Evolutionary conservation across 2,797 vertebrate species (phyloP).

Genomic region (Kryptolebias ocellatus): DNA sequence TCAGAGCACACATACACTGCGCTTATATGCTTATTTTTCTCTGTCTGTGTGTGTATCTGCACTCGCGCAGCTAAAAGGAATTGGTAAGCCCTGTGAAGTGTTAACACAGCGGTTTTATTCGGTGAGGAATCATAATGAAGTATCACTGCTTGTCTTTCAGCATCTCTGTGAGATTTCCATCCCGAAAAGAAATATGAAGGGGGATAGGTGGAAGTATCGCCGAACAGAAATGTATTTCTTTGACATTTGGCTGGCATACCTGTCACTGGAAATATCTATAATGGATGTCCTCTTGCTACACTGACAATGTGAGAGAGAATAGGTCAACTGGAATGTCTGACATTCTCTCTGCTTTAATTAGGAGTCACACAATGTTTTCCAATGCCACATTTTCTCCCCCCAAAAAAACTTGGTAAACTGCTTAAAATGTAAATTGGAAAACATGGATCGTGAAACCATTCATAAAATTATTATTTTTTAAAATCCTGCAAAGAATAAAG

Average conservation of each 20-base stretch:
- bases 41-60: constrained; percentile 15
- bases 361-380: constrained; percentile 27
- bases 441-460: neutral
- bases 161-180: constrained; percentile 24
- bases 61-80: constrained; percentile 20
- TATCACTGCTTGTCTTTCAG: constrained; percentile 20
- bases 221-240: constrained; percentile 53
- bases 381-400: neutral
- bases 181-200: constrained; percentile 23
- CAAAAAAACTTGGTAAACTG: neutral
- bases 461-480: neutral
- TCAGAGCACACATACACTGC: constrained; percentile 33
- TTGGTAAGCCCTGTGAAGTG: constrained; percentile 30
- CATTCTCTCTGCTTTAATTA: constrained; percentile 55
- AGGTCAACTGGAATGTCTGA: constrained; percentile 51
- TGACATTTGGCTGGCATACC: constrained; percentile 65
- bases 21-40: constrained; percentile 35
- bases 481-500: neutral
- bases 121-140: constrained; percentile 48
- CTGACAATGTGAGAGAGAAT: constrained; percentile 41
- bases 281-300: constrained; percentile 56
- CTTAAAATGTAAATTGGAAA: neutral
- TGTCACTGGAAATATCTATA: constrained; percentile 70
- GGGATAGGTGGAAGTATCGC: constrained; percentile 48
- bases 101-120: constrained; percentile 47